Evolutionary conservation across 2,888 invertebrate species (phyloP).

Genomic region (Lithophane leautieri): DNA sequence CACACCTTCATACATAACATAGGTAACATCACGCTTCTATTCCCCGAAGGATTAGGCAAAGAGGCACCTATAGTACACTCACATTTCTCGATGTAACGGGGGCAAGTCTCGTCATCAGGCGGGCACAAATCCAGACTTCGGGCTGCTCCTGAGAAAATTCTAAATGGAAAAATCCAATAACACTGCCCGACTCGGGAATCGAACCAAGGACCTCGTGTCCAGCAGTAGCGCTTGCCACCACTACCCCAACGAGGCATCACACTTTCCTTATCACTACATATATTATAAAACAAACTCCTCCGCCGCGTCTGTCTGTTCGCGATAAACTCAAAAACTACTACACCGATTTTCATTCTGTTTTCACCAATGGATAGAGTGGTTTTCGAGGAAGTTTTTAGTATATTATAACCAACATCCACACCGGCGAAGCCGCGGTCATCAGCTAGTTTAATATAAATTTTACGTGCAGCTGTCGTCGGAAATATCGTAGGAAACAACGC

Average conservation of each 20-base stretch:
- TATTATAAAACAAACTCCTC: too few species aligned
- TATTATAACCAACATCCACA: too few species aligned
- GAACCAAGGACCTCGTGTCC: not conserved
- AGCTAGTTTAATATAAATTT: too few species aligned
- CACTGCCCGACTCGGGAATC: not conserved
- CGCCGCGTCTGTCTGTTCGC: too few species aligned
- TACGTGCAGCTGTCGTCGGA: constrained; percentile 35
- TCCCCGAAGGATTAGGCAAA: not conserved
- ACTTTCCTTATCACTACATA: constrained; percentile 29
- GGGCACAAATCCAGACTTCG: not conserved
- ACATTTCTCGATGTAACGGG: not conserved
- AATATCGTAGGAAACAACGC: constrained; percentile 48
- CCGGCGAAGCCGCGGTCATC: too few species aligned
- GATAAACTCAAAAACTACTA: too few species aligned
- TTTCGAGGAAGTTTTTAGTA: too few species aligned
- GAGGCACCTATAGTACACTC: not conserved
- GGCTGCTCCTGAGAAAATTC: not conserved
- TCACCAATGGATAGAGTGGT: too few species aligned
- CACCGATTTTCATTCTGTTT: too few species aligned
- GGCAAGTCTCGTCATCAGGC: not conserved
- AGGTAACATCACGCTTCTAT: not conserved
- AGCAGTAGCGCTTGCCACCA: not conserved
- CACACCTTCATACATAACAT: constrained; percentile 16
- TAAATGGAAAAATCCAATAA: not conserved
- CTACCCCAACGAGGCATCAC: constrained; percentile 12